These are phyloP conservation scores for Herminia tarsipennalis DNA, from an alignment of 2,888 invertebrate genomes.

Conservation along the genomic window DNA sequence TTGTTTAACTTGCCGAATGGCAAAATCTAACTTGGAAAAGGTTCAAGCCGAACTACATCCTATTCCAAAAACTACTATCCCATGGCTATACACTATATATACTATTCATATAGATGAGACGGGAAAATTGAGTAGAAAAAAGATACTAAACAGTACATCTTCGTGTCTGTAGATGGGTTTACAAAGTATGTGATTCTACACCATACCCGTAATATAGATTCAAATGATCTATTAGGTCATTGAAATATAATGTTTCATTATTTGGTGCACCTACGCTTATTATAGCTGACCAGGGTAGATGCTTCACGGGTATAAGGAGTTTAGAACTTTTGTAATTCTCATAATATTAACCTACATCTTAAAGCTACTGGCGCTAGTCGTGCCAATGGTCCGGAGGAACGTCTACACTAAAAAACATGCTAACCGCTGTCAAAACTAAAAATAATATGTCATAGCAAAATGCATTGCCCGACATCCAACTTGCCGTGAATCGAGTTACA, in stretches of 20 bases:
- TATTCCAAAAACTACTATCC: conserved; percentile 33
- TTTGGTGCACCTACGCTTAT: conserved; percentile 12
- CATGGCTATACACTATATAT: too few species aligned
- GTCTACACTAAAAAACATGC: conserved; percentile 4
- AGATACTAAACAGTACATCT: conserved; percentile 10
- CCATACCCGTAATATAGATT: conserved; percentile 7
- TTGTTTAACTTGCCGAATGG: conserved; percentile 47
- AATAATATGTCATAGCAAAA: conserved; percentile 8
- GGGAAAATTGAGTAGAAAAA: conserved; percentile 14
- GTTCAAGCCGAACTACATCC: conserved; percentile 44
- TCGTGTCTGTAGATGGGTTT: conserved; percentile 6
- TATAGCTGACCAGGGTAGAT: conserved; percentile 12
- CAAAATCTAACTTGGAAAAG: conserved; percentile 44
- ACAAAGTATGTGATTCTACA: conserved; percentile 7
- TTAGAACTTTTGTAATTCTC: conserved; percentile 8
- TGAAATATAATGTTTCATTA: conserved; percentile 6
- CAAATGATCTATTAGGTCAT: conserved; percentile 4
- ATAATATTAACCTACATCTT: conserved; percentile 11
- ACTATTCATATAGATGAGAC: conserved; percentile 13
- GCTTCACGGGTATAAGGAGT: conserved; percentile 8
- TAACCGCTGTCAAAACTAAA: not conserved
- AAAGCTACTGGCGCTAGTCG: conserved; percentile 11
- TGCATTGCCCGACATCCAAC: conserved; percentile 2
- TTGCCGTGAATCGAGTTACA: not conserved
- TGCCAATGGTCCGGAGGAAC: conserved; percentile 6